Evolutionary conservation across 2,113 vertebrate species (phyloP), one percentile per base, ranked within the genome.

Genomic region (Probosciger aterrimus): DNA sequence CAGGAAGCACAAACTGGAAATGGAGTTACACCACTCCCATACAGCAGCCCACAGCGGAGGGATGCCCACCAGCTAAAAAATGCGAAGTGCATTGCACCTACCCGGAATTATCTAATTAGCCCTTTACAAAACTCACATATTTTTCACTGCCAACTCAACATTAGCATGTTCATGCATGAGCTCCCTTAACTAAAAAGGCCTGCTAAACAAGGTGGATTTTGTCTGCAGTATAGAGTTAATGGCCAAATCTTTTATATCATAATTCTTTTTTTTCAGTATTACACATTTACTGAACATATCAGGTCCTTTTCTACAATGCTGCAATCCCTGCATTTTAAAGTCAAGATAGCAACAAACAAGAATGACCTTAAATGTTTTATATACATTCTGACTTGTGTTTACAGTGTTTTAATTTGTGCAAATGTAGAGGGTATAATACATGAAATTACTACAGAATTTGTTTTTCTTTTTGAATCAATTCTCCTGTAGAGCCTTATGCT

Each of bases 151-250:
- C 18, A 59, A 2, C 27, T 64, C 52, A 85, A 18, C 18, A 7
- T 73, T 55, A 85, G 2, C 28, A n/a, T 6, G 13, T 68, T 46
- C 9, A 17, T 46, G 39, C 41, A 49, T 12, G 47, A 92, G 44
- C 70, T 75, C 31, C 37, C 14, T 83, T 71, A 85, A 7, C 25
- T 43, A 46, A 62, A 90, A 13, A 1, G 5, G 6, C 70, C 44
- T 62, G 25, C 20, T 85, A 90, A 92, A 90, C 17, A 59, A 93
- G 30, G 12, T 73, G 27, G 71, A 63, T 77, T 89, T 92, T 14
- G 55, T 71, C 39, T 10, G 3, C 17, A 70, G 24, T 41, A n/a
- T 39, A 71, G 27, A 77, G 39, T 24, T 55, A 81, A 84, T 64
- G 28, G 22, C 18, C 44, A 82, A 69, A 46, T 20, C 10, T 70